A percentile compares a stretch with the other conserved stretches of the same genome.
phyloP scores from a whole-genome alignment of 2,888 invertebrate genomes.

The Epirrita christyi region DNA sequence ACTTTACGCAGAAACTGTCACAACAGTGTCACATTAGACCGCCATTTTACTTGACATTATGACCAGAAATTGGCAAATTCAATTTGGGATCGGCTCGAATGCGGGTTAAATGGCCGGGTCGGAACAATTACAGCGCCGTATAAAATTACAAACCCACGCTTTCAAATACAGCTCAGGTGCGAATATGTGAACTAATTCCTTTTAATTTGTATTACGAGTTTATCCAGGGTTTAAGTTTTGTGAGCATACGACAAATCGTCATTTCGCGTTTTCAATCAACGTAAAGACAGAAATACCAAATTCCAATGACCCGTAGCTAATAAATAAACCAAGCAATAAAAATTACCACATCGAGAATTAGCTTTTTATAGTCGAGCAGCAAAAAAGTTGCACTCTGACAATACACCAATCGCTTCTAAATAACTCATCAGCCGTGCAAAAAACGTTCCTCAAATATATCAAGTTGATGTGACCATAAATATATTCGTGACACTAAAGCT shows the following conservation, averaged over 20 bases:
- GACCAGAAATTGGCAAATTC: conserved; percentile 39
- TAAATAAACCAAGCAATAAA: conserved; percentile 37
- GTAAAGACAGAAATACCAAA: conserved; percentile 33
- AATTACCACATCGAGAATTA: conserved; percentile 35
- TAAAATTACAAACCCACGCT: conserved; percentile 32
- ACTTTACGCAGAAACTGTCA: conserved; percentile 35
- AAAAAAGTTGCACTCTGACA: conserved; percentile 38
- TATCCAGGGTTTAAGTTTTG: conserved; percentile 2
- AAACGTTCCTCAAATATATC: conserved; percentile 32
- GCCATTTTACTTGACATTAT: conserved; percentile 31
- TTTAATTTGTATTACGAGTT: conserved; percentile 30
- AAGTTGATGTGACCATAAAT: conserved; percentile 32
- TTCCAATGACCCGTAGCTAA: conserved; percentile 33
- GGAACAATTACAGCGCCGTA: conserved; percentile 33
- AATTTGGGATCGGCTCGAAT: conserved; percentile 38
- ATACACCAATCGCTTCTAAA: conserved; percentile 36
- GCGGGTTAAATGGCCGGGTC: conserved; percentile 38
- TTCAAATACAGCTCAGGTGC: conserved; percentile 24
- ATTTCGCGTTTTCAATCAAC: conserved; percentile 33
- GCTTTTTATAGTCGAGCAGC: conserved; percentile 33
- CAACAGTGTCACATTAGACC: conserved; percentile 33
- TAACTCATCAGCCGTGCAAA: conserved; percentile 36
- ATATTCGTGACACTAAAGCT: conserved; percentile 33
- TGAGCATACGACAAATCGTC: conserved; percentile 8
- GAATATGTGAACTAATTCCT: conserved; percentile 27